Base-by-base conservation (phyloP, 2,113 vertebrate species). In the Zosterops hypoxanthus region DNA sequence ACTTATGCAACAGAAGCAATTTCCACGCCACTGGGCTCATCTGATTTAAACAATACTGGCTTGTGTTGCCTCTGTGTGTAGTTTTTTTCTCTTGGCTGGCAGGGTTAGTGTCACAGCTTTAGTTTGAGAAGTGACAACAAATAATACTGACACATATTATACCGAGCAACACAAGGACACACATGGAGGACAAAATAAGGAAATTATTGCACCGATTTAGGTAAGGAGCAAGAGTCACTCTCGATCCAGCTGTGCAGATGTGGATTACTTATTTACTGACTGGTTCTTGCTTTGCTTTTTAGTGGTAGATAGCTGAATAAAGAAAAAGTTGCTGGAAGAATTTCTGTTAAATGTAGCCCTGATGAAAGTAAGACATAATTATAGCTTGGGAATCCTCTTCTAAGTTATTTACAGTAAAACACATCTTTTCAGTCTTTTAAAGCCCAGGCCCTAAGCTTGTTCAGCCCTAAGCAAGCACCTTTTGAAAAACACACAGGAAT, bases 11-110 rank as follows among this genome's bases (percentile, higher is more conserved):
- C 86, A 89, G 84, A 96, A 96, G 89, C 79, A 59, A 79, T 96
- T 97, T 96, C 91, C 95, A 94, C 70, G 68, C 89, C 83, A 73
- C 78, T 69, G 92, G 71, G 81, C 77, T 96, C 90, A 90, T 95
- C 93, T 94, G 96, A 97, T 97, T 97, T 97, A 97, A 97, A 96
- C 86, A 87, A 76, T 47, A 63, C 85, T 88, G 95, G 82, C 96
- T 94, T 95, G 66, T 31, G 81, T 96, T 84, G 63, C 92, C 87
- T 91, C 71, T 59, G 41, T 61, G 85, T 46, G 80, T 86, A 90
- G 82, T 49, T 96, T 26, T 97, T 95, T 63, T 63, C 73, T 94
- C 83, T 92, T 94, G 94, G 92, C 90, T 77, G 95, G 94, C 92
- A 95, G 92, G 89, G 86, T 83, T 83, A 87, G 94, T 94, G 95